Percentiles rank a stretch among this genome's conserved stretches.
Evolutionary conservation across 2,797 vertebrate species (phyloP).

Genomic region (Apodemus agrarius): DNA sequence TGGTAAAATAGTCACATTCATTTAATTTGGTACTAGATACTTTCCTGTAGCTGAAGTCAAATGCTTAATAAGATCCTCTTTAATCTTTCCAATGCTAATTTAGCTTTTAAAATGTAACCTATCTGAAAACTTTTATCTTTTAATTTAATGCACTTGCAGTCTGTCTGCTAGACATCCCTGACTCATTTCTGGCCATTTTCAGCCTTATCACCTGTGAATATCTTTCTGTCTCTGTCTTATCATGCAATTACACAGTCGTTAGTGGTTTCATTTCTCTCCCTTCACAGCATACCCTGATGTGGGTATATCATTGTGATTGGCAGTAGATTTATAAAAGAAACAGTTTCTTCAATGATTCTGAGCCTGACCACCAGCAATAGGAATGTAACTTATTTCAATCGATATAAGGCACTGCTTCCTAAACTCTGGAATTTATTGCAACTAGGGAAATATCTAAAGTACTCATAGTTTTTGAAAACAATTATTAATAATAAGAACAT

Average conservation of each 20-base stretch:
- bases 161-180: constrained; percentile 77
- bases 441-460: background rate
- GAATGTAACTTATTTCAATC: constrained; percentile 31
- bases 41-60: constrained; percentile 33
- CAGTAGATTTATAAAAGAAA: constrained; percentile 73
- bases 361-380: background rate
- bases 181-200: constrained; percentile 79
- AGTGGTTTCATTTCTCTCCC: constrained; percentile 81
- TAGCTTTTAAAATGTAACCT: constrained; percentile 63
- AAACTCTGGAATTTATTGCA: background rate
- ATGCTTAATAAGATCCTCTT: constrained; percentile 52
- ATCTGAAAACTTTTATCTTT: constrained; percentile 73
- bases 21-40: constrained; percentile 36
- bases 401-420: background rate
- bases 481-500: background rate
- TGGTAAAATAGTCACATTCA: constrained; percentile 6
- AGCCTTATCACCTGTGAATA: constrained; percentile 74
- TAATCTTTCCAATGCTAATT: constrained; percentile 49
- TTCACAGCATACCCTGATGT: constrained; percentile 68
- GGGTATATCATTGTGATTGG: constrained; percentile 79
- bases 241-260: constrained; percentile 83
- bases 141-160: constrained; percentile 72
- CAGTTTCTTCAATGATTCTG: background rate
- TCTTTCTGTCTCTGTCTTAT: constrained; percentile 86
- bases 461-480: background rate